These are phyloP conservation scores for Peromyscus nudipes DNA, from an alignment of 2,797 vertebrate genomes.

Conservation along the genomic window DNA sequence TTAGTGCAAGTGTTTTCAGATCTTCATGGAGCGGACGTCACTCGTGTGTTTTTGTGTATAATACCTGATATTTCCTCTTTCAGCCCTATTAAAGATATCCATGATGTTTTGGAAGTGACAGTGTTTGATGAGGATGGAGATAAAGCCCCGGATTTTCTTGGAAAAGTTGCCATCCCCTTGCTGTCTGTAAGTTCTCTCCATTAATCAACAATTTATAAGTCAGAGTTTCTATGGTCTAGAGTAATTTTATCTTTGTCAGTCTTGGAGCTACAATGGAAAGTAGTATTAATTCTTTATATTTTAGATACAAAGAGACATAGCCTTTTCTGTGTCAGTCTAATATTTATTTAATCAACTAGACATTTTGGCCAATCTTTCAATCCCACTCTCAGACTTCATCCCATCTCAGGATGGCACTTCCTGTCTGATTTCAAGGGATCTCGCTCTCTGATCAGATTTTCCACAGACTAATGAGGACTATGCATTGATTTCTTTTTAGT, in stretches of 20 bases:
- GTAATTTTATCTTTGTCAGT: background rate
- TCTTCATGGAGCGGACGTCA: conserved; percentile 73
- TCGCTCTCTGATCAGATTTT: background rate
- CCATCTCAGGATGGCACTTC: background rate
- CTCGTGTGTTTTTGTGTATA: conserved; percentile 67
- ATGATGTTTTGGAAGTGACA: conserved; percentile 95
- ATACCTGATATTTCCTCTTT: conserved; percentile 74
- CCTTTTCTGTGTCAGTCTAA: background rate
- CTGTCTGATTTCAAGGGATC: background rate
- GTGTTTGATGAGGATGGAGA: conserved; percentile 97
- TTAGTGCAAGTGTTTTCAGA: conserved; percentile 85
- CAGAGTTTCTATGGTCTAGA: background rate
- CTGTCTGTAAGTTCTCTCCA: conserved; percentile 93
- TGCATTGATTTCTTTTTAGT: background rate
- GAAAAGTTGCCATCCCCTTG: conserved; percentile 96
- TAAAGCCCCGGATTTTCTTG: conserved; percentile 94
- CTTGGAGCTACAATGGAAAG: background rate
- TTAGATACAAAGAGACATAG: background rate
- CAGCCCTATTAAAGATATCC: conserved; percentile 97
- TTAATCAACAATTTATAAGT: background rate
- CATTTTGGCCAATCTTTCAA: background rate
- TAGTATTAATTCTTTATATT: background rate
- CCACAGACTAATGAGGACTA: background rate
- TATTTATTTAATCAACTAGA: background rate
- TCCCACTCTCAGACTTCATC: background rate